Conservation (phyloP, 1,140 invertebrate species). For the Rhynchophorus ferrugineus region DNA sequence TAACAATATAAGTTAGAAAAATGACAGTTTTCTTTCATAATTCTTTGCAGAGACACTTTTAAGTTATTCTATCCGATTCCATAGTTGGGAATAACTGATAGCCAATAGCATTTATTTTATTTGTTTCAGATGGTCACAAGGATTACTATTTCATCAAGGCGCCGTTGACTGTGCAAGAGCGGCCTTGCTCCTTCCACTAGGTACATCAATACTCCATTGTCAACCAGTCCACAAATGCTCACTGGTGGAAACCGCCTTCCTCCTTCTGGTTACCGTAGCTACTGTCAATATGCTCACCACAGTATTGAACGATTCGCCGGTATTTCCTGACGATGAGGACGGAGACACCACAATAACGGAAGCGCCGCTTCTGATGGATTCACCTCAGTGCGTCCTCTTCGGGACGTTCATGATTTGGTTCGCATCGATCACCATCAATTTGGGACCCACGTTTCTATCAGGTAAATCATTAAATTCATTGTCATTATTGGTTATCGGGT, state of each 20-base stretch:
- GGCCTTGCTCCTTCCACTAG: slow-evolving; percentile 71
- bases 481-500: no score
- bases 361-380: slow-evolving; percentile 38
- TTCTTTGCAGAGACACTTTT: no score
- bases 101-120: slow-evolving; percentile 10
- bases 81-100: no score
- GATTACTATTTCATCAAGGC: slow-evolving; percentile 78
- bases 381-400: slow-evolving; percentile 75
- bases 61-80: no score
- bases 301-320: slow-evolving; percentile 81
- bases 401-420: slow-evolving; percentile 93
- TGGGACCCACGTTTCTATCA: slow-evolving; percentile 82
- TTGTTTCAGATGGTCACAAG: slow-evolving; percentile 73
- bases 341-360: slow-evolving; percentile 53
- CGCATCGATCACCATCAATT: slow-evolving; percentile 80
- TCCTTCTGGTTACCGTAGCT: slow-evolving; percentile 79
- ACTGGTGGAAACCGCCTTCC: slow-evolving; percentile 81
- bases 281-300: slow-evolving; percentile 88
- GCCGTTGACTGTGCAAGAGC: slow-evolving; percentile 76
- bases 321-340: slow-evolving; percentile 73
- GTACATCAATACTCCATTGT: slow-evolving; percentile 73
- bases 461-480: slow-evolving; percentile 27
- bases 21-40: no score
- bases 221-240: slow-evolving; percentile 81
- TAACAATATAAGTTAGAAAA: no score